Evolutionary conservation across 2,113 vertebrate genomes (phyloP), one percentile per base, ranked within the genome.

Genomic region (Patagioenas fasciata): DNA sequence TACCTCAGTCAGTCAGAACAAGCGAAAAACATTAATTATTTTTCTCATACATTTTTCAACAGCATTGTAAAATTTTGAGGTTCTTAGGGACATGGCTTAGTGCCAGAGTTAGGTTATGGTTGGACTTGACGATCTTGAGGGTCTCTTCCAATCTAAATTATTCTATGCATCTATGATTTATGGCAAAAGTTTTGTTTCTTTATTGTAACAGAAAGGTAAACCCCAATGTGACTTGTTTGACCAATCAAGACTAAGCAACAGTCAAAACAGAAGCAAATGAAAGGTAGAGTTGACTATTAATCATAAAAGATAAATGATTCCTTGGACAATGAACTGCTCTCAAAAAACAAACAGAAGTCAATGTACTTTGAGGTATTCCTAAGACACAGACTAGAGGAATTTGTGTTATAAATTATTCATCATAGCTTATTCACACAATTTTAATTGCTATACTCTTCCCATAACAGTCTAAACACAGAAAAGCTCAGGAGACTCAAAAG

Each of bases 331-430:
- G 54, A 91, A 65, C 47, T 66, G 66, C 60, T 92, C 31, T 53
- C 50, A 74, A 54, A 80, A 75, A 91, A 14, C 72, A 87, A 96
- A 80, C 51, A 86, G 42, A 90, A 95, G 42, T 92, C 75, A 90
- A 84, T 95, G 72, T 91, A 83, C 78, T 92, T 62, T 44, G 75
- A 86, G 83, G 40, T 88, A 84, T 71, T 71, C 95, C 85, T 92
- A 70, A 67, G 80, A 77, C 82, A 80, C n/a, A 77, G 92, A 83
- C 92, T 32, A 88, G 64, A 85, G 38, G 64, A 66, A 74, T 86
- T 83, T 73, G 34, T 88, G 28, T 50, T 28, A 85, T 88, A 90
- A 96, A 91, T 95, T 93, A 93, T 97, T 97, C 88, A 94, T 90
- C 61, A 80, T 24, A 83, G 50, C 40, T 88, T 88, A 90, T 88